Percentiles rank a stretch among this genome's conserved stretches.
phyloP scores from a whole-genome alignment of 2,888 invertebrate genomes.

The Microplitis deprimator region DNA sequence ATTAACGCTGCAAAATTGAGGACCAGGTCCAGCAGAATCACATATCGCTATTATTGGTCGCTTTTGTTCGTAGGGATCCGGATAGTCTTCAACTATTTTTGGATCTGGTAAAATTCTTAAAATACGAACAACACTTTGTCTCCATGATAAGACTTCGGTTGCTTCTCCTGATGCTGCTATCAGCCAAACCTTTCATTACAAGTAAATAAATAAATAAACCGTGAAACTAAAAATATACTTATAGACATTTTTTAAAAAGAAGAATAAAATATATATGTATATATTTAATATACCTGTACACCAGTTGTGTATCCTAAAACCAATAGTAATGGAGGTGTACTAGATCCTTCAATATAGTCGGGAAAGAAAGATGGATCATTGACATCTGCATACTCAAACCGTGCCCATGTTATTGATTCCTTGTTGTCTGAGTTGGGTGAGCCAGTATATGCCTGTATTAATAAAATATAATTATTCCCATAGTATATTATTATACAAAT shows the following conservation, averaged over 20 bases:
- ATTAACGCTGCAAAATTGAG: constrained; percentile 85
- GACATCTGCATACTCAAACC: constrained; percentile 90
- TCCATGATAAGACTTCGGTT: constrained; percentile 93
- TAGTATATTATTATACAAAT: too few species aligned
- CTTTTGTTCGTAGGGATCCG: constrained; percentile 83
- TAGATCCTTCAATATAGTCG: constrained; percentile 79
- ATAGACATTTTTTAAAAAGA: neutral
- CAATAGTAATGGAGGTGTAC: constrained; percentile 85
- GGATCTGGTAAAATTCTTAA: constrained; percentile 90
- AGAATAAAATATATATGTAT: neutral
- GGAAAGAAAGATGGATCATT: constrained; percentile 83
- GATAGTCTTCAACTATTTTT: constrained; percentile 72
- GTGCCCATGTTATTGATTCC: constrained; percentile 82
- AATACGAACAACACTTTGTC: constrained; percentile 89
- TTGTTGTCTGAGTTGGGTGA: constrained; percentile 74
- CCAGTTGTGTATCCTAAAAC: constrained; percentile 91
- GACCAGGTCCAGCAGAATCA: constrained; percentile 85
- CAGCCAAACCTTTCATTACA: constrained; percentile 82
- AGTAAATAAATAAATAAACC: constrained; percentile 21
- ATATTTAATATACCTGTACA: constrained; percentile 76
- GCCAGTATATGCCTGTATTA: constrained; percentile 73
- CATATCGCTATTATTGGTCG: constrained; percentile 92
- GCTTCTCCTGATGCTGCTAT: constrained; percentile 93
- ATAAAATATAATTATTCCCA: neutral
- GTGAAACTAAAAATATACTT: neutral